These are phyloP conservation scores for Acronicta alni DNA, from an alignment of 2,888 invertebrate genomes.

Conservation along the genomic window DNA sequence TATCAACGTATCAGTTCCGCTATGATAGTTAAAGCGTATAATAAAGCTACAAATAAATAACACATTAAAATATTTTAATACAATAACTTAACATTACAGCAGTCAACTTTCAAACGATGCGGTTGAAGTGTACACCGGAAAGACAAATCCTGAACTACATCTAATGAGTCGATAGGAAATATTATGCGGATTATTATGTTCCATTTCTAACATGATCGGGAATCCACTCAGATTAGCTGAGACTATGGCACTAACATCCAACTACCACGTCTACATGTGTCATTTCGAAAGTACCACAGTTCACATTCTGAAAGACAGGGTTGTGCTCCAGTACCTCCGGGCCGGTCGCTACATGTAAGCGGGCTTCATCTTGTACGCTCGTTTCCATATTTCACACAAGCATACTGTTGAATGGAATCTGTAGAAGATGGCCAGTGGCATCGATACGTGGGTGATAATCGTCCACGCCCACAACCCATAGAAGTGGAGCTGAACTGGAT, in stretches of 20 bases:
- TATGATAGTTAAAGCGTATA: constrained; percentile 81
- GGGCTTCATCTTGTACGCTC: constrained; percentile 97
- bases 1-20: constrained; percentile 73
- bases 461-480: constrained; percentile 98
- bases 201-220: constrained; percentile 49
- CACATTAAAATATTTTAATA: constrained; percentile 88
- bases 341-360: constrained; percentile 93
- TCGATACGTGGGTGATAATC: constrained; percentile 97
- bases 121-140: constrained; percentile 62
- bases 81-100: constrained; percentile 88
- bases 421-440: constrained; percentile 97
- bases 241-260: constrained; percentile 84
- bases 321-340: constrained; percentile 73
- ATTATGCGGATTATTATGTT: constrained; percentile 36
- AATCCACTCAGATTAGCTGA: constrained; percentile 62
- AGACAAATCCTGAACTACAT: constrained; percentile 38
- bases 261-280: constrained; percentile 66
- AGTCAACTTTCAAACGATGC: constrained; percentile 84
- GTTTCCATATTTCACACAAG: constrained; percentile 98
- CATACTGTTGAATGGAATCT: constrained; percentile 98
- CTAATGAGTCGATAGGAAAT: constrained; percentile 46
- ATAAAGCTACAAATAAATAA: constrained; percentile 89
- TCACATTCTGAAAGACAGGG: constrained; percentile 61
- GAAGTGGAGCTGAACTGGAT: constrained; percentile 97
- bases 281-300: constrained; percentile 72